Evolutionary conservation across 2,888 invertebrate genomes (phyloP).

Genomic region (Rhagium mordax): DNA sequence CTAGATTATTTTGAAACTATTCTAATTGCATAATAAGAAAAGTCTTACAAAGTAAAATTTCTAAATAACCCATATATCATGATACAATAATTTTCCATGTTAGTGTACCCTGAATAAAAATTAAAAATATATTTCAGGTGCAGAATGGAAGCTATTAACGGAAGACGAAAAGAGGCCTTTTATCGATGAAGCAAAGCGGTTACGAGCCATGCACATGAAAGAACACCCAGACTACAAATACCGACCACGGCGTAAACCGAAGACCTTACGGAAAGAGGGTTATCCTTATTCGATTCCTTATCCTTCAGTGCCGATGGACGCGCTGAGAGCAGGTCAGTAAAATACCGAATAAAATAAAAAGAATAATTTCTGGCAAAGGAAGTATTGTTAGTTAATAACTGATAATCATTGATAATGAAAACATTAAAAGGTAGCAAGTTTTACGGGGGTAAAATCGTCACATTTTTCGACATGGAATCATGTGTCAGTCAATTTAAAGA

Average conservation of each 20-base stretch:
- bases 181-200: constrained; percentile 96
- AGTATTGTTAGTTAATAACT: no score
- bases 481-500: no score
- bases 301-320: constrained; percentile 92
- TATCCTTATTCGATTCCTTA: constrained; percentile 95
- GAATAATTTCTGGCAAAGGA: no score
- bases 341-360: neutral
- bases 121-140: constrained; percentile 74
- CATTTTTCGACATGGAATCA: no score
- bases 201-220: constrained; percentile 95
- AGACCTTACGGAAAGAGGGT: constrained; percentile 90
- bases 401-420: no score
- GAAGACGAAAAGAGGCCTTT: constrained; percentile 97
- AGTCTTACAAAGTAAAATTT: no score
- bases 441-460: no score
- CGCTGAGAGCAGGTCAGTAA: constrained; percentile 85
- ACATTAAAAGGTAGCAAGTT: no score
- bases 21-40: no score
- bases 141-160: constrained; percentile 95
- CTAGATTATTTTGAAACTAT: no score
- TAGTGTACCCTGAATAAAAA: neutral
- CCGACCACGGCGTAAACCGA: constrained; percentile 90
- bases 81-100: no score
- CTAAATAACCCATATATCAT: no score
- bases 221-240: constrained; percentile 97